A percentile compares a stretch with the other conserved stretches of the same genome.
Conservation (phyloP, 2,113 vertebrate species). For the Petrocephalus microphthalmus region DNA sequence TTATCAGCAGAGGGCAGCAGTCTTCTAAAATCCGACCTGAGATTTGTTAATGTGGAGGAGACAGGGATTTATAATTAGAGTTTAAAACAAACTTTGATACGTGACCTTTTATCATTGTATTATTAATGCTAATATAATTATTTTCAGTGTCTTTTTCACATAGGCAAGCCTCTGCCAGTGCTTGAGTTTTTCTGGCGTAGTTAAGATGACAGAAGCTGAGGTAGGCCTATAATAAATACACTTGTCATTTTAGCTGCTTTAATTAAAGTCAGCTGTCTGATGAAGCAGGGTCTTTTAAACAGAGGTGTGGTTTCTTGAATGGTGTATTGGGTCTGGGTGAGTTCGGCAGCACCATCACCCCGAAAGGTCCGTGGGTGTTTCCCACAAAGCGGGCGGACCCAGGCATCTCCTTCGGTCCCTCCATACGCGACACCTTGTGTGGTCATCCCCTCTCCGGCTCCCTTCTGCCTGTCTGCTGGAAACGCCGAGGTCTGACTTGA, state of each 20-base stretch:
- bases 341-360: background rate
- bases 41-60: background rate
- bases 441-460: background rate
- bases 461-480: too few relatives aligned
- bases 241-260: background rate
- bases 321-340: background rate
- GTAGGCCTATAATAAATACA: background rate
- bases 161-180: background rate
- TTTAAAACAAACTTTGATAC: background rate
- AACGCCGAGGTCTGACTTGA: background rate
- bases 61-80: background rate
- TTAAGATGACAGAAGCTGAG: background rate
- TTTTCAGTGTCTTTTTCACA: background rate
- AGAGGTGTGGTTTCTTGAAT: background rate
- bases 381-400: background rate
- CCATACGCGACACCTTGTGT: background rate
- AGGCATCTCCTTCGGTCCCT: background rate
- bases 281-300: background rate
- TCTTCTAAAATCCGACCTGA: background rate
- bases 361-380: background rate
- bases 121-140: background rate
- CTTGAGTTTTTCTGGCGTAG: background rate
- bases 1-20: constrained; percentile 11
- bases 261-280: background rate
- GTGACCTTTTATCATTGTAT: background rate